Percentiles rank a stretch among this genome's conserved stretches.
These are phyloP conservation scores for Bombus terrestris DNA, from an alignment of 1,140 invertebrate species.

Conservation along the genomic window DNA sequence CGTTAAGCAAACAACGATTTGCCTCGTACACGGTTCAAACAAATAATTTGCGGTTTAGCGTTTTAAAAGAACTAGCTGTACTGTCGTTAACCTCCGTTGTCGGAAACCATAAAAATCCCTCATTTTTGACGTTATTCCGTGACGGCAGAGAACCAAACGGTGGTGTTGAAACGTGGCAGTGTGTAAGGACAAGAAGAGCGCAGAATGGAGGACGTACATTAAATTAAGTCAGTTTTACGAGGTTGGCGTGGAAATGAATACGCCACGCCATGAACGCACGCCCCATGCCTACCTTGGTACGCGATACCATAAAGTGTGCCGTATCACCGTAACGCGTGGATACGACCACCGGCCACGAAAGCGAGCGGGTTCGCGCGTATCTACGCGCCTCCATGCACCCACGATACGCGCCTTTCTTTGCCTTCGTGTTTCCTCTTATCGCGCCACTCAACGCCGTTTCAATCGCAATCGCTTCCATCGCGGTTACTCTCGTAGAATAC, in stretches of 20 bases:
- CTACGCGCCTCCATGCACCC: conserved; percentile 39
- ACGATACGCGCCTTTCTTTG: conserved; percentile 42
- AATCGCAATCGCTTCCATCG: background rate
- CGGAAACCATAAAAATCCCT: background rate
- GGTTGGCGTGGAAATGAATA: conserved; percentile 76
- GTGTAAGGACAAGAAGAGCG: background rate
- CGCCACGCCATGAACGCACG: conserved; percentile 52
- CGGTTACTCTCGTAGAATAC: no score
- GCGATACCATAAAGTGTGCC: conserved; percentile 76
- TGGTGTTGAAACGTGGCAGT: background rate
- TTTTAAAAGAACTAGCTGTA: background rate
- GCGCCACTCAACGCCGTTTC: conserved; percentile 13
- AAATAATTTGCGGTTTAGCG: background rate
- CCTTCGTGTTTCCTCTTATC: conserved; percentile 11
- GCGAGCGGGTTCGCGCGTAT: conserved; percentile 40
- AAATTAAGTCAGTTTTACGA: conserved; percentile 79
- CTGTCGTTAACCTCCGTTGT: background rate
- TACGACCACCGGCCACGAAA: conserved; percentile 72
- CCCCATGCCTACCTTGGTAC: conserved; percentile 69
- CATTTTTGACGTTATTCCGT: conserved; percentile 58
- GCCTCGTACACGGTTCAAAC: background rate
- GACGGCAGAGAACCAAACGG: conserved; percentile 6
- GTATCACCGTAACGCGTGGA: conserved; percentile 74
- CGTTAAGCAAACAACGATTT: background rate
- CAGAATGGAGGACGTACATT: conserved; percentile 60